Base-by-base conservation (phyloP, 2,888 invertebrate genomes). In the Cylindroiulus punctatus region DNA sequence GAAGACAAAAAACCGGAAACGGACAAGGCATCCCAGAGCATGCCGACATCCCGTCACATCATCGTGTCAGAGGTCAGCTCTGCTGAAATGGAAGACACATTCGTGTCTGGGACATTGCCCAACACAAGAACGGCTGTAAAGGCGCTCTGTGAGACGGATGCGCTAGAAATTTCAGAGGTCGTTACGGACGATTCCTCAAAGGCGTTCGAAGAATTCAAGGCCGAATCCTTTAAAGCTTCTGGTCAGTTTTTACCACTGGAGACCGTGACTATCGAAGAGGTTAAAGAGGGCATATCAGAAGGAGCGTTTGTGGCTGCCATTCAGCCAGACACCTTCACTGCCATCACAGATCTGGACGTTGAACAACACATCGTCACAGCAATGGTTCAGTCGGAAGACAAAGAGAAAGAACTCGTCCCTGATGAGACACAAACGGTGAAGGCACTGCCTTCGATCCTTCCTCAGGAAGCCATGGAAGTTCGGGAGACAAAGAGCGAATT, bases 51-150 rank as follows among this genome's bases (percentile, higher is more conserved):
- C 22, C 36, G 17, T n/a, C 86, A 86, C 86, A 88, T 95, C 85
- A 92, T 93, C 88, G 90, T 95, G 7, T 92, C 91, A 86, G 93
- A 95, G 90, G 93, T 93, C 0, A 93, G 94, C 89, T 90, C 92
- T 0, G 92, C 93, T 57, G 95, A 96, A 91, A 93, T 92, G 88
- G 96, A 88, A 44, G 86, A 86, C 8, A 47, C 30, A 7, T 86
- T 88, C 22, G 26, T 84, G 8, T n/a, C 85, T 12, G 85, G 85
- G 81, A 87, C 87, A 14, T 14, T 81, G n/a, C 65, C 84, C n/a
- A 40, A 30, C 32, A 14, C 76, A 26, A 30, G 57, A 36, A 86
- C 32, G 52, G 88, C 88, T 8, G 42, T 36, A 14, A 52, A 86
- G 14, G 52, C 82, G n/a, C 36, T 88, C 26, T 26, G 83, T 30